These are phyloP conservation scores for Sinohyriopsis cumingii DNA, from an alignment of 2,888 invertebrate genomes.

Conservation along the genomic window DNA sequence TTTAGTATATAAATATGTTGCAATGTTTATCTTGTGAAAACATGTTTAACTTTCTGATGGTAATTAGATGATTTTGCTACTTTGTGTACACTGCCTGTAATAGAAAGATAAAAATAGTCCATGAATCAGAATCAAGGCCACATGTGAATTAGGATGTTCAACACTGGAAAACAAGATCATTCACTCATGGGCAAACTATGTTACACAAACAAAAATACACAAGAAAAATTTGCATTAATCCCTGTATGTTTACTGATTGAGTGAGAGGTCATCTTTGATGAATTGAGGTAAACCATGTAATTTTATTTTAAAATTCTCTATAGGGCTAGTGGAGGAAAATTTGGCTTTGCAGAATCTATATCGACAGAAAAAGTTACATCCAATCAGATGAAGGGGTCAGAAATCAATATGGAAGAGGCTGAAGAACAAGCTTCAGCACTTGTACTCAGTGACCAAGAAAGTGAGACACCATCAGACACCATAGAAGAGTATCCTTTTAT, in stretches of 20 bases:
- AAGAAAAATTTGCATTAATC: too few relatives aligned
- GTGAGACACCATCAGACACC: conserved; percentile 14
- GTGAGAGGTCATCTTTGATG: neutral
- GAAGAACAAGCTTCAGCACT: conserved; percentile 18
- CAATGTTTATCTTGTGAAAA: too few relatives aligned
- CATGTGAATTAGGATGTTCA: too few relatives aligned
- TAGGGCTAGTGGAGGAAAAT: conserved; percentile 55
- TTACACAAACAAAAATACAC: too few relatives aligned
- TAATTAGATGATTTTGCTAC: too few relatives aligned
- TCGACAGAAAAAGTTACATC: conserved; percentile 47
- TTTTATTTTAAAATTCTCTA: conserved; percentile 3
- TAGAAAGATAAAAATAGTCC: too few relatives aligned
- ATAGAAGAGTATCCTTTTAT: conserved; percentile 31
- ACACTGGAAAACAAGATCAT: too few relatives aligned
- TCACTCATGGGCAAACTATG: too few relatives aligned
- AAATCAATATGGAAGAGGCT: conserved; percentile 35
- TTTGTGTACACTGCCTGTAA: too few relatives aligned
- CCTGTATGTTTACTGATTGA: neutral
- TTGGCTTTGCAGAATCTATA: conserved; percentile 60
- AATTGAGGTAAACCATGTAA: neutral
- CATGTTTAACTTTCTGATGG: too few relatives aligned
- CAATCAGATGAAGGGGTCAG: conserved; percentile 39
- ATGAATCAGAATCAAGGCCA: too few relatives aligned
- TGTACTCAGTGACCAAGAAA: conserved; percentile 21
- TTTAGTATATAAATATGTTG: too few relatives aligned